phyloP scores from a whole-genome alignment of 64 coral and sea anemone genomes.

The Cladopsammia gracilis region DNA sequence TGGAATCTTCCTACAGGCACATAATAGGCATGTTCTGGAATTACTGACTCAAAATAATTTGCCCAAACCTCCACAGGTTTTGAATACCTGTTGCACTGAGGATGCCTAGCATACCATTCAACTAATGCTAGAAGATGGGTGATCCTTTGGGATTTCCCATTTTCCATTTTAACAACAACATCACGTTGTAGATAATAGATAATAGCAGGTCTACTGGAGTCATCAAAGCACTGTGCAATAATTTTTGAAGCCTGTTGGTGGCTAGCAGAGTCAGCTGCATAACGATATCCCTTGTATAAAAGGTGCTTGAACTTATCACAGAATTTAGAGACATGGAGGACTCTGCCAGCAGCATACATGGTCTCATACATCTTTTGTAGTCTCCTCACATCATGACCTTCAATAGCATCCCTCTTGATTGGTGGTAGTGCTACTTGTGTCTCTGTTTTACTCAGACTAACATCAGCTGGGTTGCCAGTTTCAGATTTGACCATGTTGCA shows the following conservation, averaged over 20 bases:
- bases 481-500: not conserved
- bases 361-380: slow-evolving; percentile 34
- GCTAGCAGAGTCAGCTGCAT: not conserved
- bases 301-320: slow-evolving; percentile 45
- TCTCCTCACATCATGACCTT: not conserved
- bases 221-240: slow-evolving; percentile 50
- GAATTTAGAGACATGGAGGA: slow-evolving; percentile 32
- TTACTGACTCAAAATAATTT: not conserved
- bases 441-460: slow-evolving; percentile 19
- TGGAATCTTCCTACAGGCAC: slow-evolving; percentile 51
- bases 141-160: slow-evolving; percentile 41
- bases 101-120: slow-evolving; percentile 59
- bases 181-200: slow-evolving; percentile 54
- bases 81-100: slow-evolving; percentile 31
- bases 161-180: not conserved
- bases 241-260: slow-evolving; percentile 49
- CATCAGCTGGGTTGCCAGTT: slow-evolving; percentile 17
- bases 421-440: slow-evolving; percentile 53
- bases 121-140: slow-evolving; percentile 54
- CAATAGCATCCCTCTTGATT: slow-evolving; percentile 33
- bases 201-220: slow-evolving; percentile 31
- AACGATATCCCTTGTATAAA: slow-evolving; percentile 31
- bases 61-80: slow-evolving; percentile 38
- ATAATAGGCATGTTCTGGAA: slow-evolving; percentile 15
- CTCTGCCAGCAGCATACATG: slow-evolving; percentile 30